These are phyloP conservation scores for Drosophila sproati DNA, from an alignment of 1,140 invertebrate genomes.

Conservation along the genomic window DNA sequence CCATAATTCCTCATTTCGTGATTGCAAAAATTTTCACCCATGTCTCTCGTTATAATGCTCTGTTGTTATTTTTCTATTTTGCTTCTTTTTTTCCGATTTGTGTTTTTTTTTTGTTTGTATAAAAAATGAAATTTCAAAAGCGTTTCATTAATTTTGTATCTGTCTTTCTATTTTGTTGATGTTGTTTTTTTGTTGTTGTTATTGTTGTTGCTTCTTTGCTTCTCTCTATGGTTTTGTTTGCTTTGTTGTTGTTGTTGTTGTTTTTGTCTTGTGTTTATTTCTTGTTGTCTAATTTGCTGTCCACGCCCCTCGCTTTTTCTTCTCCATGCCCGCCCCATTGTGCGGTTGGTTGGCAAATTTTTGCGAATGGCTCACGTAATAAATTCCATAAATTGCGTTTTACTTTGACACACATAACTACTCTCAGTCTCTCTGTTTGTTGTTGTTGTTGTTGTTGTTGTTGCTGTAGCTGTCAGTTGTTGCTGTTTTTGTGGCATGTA, in stretches of 20 bases:
- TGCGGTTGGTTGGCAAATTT: conserved; percentile 52
- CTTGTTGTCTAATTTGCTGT: conserved; percentile 21
- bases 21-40: conserved; percentile 49
- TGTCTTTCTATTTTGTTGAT: conserved; percentile 32
- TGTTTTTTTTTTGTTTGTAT: conserved; percentile 58
- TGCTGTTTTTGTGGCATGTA: conserved; percentile 53
- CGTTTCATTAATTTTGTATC: conserved; percentile 69
- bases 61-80: conserved; percentile 33
- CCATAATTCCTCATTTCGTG: conserved; percentile 48
- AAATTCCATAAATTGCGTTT: conserved; percentile 81
- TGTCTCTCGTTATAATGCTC: conserved; percentile 19
- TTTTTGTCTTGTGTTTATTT: background rate
- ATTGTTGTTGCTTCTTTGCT: background rate
- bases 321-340: background rate
- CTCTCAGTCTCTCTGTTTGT: conserved; percentile 28
- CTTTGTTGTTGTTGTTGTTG: conserved; percentile 18
- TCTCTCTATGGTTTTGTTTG: conserved; percentile 5
- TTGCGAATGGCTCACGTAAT: conserved; percentile 75
- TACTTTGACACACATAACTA: conserved; percentile 76
- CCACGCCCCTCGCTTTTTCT: conserved; percentile 14
- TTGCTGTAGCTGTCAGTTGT: conserved; percentile 45
- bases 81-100: background rate
- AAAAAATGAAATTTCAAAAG: conserved; percentile 66
- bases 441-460: conserved; percentile 28
- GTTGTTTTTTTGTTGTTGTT: background rate